These are phyloP conservation scores for Etheostoma spectabile DNA, from an alignment of 2,113 vertebrate genomes.

Conservation along the genomic window DNA sequence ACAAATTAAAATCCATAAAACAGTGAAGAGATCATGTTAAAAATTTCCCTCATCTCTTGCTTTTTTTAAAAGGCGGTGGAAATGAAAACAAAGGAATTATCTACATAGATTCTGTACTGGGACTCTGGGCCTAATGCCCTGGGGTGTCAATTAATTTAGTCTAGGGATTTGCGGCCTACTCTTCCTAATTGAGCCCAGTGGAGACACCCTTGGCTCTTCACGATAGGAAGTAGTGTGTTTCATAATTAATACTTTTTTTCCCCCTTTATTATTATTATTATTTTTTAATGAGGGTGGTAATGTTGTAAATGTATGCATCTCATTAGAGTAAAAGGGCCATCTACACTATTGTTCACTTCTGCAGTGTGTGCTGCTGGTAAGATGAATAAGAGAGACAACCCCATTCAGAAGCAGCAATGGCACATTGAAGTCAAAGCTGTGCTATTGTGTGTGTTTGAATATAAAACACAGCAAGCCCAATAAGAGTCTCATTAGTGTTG, in stretches of 20 bases:
- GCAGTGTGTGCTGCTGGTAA: constrained; percentile 61
- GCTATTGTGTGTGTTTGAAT: constrained; percentile 72
- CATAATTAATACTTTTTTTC: constrained; percentile 83
- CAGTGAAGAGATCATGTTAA: constrained; percentile 73
- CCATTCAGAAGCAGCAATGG: constrained; percentile 60
- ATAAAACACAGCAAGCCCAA: constrained; percentile 77
- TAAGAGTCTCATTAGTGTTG: constrained; percentile 83
- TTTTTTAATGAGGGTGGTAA: constrained; percentile 85
- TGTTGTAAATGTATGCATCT: constrained; percentile 84
- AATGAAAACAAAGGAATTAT: constrained; percentile 83
- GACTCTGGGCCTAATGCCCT: constrained; percentile 81
- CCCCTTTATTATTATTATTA: constrained; percentile 83
- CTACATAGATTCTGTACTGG: constrained; percentile 76
- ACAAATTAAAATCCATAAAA: constrained; percentile 77
- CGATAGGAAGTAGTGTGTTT: constrained; percentile 82
- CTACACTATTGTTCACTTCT: constrained; percentile 73
- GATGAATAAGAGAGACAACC: constrained; percentile 70
- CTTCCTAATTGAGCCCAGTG: constrained; percentile 87
- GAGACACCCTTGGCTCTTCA: constrained; percentile 81
- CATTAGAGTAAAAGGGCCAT: constrained; percentile 77
- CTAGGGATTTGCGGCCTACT: constrained; percentile 86
- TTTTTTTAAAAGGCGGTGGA: constrained; percentile 74
- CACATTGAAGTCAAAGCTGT: constrained; percentile 69
- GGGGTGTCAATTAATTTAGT: constrained; percentile 89
- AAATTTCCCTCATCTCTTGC: constrained; percentile 64